Evolutionary conservation across 1,140 invertebrate genomes (phyloP), one percentile per base, ranked within the genome.

Genomic region (Oncopodura yosiiana): DNA sequence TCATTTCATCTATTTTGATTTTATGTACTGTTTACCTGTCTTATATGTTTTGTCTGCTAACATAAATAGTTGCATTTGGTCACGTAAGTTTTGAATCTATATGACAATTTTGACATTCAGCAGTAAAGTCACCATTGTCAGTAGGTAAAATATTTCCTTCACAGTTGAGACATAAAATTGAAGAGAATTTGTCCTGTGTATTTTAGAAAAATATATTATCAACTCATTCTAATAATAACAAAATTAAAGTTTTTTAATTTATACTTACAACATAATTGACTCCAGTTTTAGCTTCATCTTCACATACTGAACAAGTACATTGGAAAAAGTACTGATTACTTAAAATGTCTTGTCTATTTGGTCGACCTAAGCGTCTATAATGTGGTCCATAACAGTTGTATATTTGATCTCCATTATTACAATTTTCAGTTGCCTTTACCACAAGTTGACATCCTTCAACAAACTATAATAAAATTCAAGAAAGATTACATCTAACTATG

Each of bases 371-470:
- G 49, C 79, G 69, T 48, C 76, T 73, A 43, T 73, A 80, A 66
- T 84, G 78, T 38, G 83, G 82, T 14, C 81, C 85, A 71, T 89
- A 89, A 67, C 84, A 87, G 69, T 86, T 86, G 37, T 74, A 75
- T 57, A 87, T 73, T 71, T 87, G 80, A 41, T 71, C 69, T 23
- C 77, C 78, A 18, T 60, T 51, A 12, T 66, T 53, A 45, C 86
- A 75, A 61, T 77, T 68, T 54, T 68, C 71, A 2, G 72, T 69
- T 6, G 78, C 74, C 67, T 75, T 74, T 1, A 83, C 75, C 41
- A 82, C 71, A 2, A 83, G 65, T 8, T 58, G 61, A 41, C 69
- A 67, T 45, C 68, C 69, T 29, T 68, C 53, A 55, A 70, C 16
- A 49, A 75, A 68, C 71, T 73, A 53, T 18, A 64, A 21, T n/a